phyloP scores from a whole-genome alignment of 1,140 invertebrate species.

The Leptopilina boulardi region DNA sequence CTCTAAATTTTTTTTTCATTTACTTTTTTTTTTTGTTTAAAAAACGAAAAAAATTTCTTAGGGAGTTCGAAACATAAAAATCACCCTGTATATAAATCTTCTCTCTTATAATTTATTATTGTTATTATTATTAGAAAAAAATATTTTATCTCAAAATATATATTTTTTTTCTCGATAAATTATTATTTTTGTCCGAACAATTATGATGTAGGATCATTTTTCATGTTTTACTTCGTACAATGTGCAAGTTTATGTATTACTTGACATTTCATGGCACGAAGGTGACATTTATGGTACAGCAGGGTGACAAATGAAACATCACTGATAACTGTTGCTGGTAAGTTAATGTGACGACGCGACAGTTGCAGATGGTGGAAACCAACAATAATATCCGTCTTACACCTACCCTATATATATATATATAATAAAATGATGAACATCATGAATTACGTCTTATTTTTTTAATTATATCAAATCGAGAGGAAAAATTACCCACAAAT shows the following conservation, averaged over 20 bases:
- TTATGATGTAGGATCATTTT: neutral
- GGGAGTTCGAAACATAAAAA: too few species aligned
- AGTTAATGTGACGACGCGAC: slow-evolving; percentile 56
- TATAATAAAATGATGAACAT: slow-evolving; percentile 22
- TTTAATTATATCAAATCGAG: neutral
- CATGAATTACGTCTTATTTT: neutral
- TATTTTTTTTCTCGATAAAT: neutral
- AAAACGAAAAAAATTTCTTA: too few species aligned
- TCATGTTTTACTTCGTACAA: slow-evolving; percentile 43
- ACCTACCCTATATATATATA: neutral
- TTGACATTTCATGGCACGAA: slow-evolving; percentile 45
- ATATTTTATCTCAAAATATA: too few species aligned
- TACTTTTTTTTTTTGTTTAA: too few species aligned
- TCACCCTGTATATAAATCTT: too few species aligned
- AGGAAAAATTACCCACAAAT: neutral
- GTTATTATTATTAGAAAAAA: too few species aligned
- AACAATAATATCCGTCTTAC: neutral
- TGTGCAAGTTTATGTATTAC: slow-evolving; percentile 53
- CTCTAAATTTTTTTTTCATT: neutral
- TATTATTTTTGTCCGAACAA: neutral
- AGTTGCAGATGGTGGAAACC: slow-evolving; percentile 42
- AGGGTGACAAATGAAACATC: slow-evolving; percentile 70
- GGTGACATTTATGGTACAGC: slow-evolving; percentile 68
- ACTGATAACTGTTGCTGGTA: slow-evolving; percentile 66
- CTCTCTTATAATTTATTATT: neutral